These are phyloP conservation scores for Eucera pruinosa DNA, from an alignment of 2,888 invertebrate genomes.

Conservation along the genomic window DNA sequence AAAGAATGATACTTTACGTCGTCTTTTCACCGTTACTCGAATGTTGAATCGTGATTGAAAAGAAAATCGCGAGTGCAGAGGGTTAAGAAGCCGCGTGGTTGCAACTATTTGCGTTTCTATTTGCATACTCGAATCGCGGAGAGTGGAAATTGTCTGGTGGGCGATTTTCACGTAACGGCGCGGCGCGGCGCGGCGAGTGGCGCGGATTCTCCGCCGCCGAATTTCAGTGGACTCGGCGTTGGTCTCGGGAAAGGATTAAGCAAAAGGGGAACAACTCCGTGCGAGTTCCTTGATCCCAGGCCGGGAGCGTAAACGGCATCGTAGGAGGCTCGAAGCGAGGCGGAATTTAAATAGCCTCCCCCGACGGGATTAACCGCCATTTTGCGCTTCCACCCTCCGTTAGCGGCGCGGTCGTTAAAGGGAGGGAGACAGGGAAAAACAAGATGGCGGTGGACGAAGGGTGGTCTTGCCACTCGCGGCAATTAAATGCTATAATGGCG, in stretches of 20 bases:
- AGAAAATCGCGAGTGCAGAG: too few species aligned
- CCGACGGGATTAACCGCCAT: conserved; percentile 70
- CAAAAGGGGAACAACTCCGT: conserved; percentile 25
- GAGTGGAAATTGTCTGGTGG: too few species aligned
- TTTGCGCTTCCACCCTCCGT: conserved; percentile 65
- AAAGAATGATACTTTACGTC: too few species aligned
- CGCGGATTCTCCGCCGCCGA: too few species aligned
- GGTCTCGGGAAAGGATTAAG: conserved; percentile 30
- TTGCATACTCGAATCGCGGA: too few species aligned
- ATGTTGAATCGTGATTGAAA: too few species aligned
- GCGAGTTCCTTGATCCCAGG: conserved; percentile 49
- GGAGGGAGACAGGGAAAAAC: conserved; percentile 70
- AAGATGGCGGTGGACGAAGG: conserved; percentile 74
- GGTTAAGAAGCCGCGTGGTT: background rate
- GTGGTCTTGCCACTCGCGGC: conserved; percentile 71
- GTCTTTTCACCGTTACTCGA: too few species aligned
- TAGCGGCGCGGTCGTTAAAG: conserved; percentile 38
- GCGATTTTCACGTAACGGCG: background rate
- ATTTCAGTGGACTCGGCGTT: conserved; percentile 1
- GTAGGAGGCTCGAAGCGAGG: conserved; percentile 50
- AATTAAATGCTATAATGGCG: conserved; percentile 80
- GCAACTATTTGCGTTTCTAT: too few species aligned
- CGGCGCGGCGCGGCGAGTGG: too few species aligned
- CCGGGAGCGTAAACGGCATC: conserved; percentile 36
- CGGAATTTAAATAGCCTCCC: conserved; percentile 61